A percentile compares a stretch with the other conserved stretches of the same genome.
These are phyloP conservation scores for Spinus pinus DNA, from an alignment of 2,797 vertebrate genomes.

Conservation along the genomic window DNA sequence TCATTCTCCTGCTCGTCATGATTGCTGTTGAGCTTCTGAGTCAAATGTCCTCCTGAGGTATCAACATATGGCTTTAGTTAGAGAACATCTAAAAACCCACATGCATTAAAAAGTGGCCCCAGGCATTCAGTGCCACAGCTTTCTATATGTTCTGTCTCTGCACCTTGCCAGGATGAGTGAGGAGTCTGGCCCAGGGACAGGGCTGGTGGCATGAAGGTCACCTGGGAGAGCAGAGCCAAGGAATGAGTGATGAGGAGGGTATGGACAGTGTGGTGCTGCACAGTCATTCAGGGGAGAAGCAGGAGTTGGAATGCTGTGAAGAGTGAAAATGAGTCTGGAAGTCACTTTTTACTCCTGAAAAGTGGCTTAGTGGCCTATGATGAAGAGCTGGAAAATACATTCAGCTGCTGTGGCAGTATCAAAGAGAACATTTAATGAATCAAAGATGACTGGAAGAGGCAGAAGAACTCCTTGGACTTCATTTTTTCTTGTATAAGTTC, in stretches of 20 bases:
- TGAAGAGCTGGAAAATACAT: not conserved
- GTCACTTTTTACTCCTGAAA: not conserved
- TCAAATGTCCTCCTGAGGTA: not conserved
- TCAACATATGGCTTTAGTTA: not conserved
- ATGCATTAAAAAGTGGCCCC: not conserved
- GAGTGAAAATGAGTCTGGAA: not conserved
- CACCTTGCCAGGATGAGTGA: not conserved
- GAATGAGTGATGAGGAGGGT: not conserved
- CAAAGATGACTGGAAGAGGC: not conserved
- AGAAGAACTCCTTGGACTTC: not conserved
- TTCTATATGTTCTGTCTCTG: accelerated
- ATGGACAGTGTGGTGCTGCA: not conserved
- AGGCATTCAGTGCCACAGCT: not conserved
- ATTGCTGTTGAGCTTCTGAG: not conserved
- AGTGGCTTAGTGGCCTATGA: not conserved
- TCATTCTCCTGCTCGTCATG: not conserved
- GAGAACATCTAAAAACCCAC: not conserved
- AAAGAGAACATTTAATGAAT: not conserved
- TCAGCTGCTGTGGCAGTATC: not conserved
- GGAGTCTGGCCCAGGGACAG: not conserved
- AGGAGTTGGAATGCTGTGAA: not conserved
- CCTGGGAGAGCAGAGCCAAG: not conserved
- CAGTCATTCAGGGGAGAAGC: not conserved
- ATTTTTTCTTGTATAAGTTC: not conserved
- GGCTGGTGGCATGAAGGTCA: not conserved